Evolutionary conservation across 1,140 invertebrate species (phyloP).

Genomic region (Sminthurinus signatus): DNA sequence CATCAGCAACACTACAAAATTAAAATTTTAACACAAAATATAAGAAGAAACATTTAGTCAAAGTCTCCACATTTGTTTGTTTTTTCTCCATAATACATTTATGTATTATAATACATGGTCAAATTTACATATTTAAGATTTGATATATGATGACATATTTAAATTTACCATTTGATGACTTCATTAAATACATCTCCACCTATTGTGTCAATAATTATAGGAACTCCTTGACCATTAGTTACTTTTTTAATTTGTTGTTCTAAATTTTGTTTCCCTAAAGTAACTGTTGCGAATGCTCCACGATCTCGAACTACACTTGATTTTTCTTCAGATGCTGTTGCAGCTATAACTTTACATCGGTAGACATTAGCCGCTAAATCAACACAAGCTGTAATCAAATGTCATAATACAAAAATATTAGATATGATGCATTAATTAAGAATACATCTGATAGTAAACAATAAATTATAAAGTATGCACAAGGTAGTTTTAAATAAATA

Average conservation of each 20-base stretch:
- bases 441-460: no score
- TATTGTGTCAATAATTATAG: conserved; percentile 55
- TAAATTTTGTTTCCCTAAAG: conserved; percentile 52
- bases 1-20: conserved; percentile 46
- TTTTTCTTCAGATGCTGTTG: conserved; percentile 54
- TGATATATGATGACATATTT: no score
- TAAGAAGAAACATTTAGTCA: not conserved
- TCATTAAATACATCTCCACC: conserved; percentile 54
- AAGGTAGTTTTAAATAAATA: no score
- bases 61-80: not conserved
- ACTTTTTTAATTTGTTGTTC: conserved; percentile 51
- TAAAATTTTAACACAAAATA: conserved; percentile 1
- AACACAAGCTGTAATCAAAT: conserved; percentile 50
- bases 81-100: not conserved
- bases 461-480: not conserved
- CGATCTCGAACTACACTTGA: conserved; percentile 51
- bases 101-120: no score
- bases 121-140: no score
- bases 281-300: conserved; percentile 56
- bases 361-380: conserved; percentile 58
- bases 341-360: conserved; percentile 53
- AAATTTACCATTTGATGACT: conserved; percentile 50
- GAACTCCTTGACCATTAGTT: conserved; percentile 52
- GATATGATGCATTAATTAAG: no score
- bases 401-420: no score